Conservation (phyloP, 2,113 vertebrate species). For the Pachyramphus minor region DNA sequence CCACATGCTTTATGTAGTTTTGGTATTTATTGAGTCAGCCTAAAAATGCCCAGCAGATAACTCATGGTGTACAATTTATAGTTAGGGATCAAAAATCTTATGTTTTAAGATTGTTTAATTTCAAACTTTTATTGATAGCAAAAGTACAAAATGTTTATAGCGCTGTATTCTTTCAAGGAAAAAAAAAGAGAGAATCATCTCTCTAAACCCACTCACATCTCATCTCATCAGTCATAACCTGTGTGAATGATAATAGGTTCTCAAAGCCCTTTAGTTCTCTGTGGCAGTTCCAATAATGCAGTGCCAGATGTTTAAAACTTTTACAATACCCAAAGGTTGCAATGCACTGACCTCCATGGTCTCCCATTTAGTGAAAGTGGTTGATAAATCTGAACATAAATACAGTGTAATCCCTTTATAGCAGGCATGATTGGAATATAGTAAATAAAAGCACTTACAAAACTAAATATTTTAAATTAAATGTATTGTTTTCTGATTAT, state of each 20-base stretch:
- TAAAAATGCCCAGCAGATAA: neutral
- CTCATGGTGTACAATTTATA: neutral
- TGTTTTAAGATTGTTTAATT: neutral
- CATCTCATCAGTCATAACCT: neutral
- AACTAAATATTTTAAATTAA: neutral
- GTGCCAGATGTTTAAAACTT: constrained; percentile 1
- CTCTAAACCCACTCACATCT: neutral
- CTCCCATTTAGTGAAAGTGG: neutral
- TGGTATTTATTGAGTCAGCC: neutral
- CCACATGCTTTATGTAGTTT: neutral
- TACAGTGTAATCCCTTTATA: neutral
- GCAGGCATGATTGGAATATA: neutral
- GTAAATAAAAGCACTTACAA: neutral
- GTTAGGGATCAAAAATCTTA: neutral
- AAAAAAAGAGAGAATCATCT: neutral
- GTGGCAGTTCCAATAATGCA: neutral
- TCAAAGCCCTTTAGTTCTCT: neutral
- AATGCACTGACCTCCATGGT: neutral
- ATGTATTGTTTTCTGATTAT: neutral
- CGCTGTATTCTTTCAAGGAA: neutral
- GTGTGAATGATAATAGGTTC: neutral
- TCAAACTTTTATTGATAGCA: constrained; percentile 8
- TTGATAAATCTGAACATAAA: constrained; percentile 37
- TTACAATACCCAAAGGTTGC: neutral
- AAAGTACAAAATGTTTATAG: neutral